Evolutionary conservation across 2,888 invertebrate species (phyloP).

Genomic region (Andrena minutula): DNA sequence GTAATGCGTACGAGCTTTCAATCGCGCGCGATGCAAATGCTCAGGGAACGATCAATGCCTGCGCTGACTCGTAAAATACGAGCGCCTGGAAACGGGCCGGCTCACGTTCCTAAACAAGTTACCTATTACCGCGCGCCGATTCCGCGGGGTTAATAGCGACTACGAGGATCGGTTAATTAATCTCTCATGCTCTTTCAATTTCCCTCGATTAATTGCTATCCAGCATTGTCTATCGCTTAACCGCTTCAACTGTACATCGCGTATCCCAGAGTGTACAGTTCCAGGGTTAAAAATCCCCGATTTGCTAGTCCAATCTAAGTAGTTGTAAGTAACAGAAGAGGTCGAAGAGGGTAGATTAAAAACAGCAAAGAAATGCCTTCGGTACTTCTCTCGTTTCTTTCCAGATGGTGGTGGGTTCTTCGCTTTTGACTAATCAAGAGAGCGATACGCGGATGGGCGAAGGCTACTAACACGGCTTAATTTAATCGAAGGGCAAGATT

Average conservation of each 20-base stretch:
- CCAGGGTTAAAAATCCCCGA: too few species aligned
- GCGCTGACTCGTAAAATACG: conserved; percentile 37
- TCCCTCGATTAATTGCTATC: neutral
- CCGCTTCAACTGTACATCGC: too few species aligned
- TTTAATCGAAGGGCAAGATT: conserved; percentile 36
- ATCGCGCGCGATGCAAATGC: conserved; percentile 59
- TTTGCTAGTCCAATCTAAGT: too few species aligned
- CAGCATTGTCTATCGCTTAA: too few species aligned
- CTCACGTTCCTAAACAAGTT: conserved; percentile 1
- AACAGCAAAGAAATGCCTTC: conserved; percentile 70
- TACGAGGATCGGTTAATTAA: conserved; percentile 2
- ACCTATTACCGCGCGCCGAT: neutral
- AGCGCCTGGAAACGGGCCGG: neutral
- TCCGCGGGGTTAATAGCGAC: conserved; percentile 1
- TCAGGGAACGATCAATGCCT: conserved; percentile 55
- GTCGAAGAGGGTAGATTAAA: conserved; percentile 12
- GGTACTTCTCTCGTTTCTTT: conserved; percentile 80
- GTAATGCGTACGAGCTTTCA: conserved; percentile 47
- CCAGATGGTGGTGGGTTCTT: conserved; percentile 82
- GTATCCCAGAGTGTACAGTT: too few species aligned
- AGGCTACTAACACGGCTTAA: conserved; percentile 69
- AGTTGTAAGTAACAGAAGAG: neutral
- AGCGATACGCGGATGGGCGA: conserved; percentile 30
- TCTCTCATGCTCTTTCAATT: neutral
- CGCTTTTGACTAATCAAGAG: conserved; percentile 72